Evolutionary conservation across 2,888 invertebrate genomes (phyloP), one percentile per base, ranked within the genome.

Genomic region (Dasysyrphus albostriatus): DNA sequence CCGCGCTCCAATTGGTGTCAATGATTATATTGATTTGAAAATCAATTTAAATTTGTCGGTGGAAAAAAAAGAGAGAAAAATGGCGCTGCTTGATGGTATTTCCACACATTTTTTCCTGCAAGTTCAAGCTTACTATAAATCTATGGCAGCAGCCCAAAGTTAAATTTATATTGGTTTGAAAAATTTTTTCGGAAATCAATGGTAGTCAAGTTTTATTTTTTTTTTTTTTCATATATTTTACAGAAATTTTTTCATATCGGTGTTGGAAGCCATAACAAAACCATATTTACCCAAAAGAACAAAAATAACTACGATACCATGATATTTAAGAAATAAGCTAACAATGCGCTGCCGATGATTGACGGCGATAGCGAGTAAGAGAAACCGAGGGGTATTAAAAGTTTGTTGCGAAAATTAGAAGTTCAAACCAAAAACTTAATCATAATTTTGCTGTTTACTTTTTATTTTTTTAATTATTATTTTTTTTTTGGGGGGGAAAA

Each of bases 1-100:
- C 75, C 80, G 80, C 83, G 84, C 80, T 84, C 84, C 81, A 84
- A 69, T 84, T 84, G 76, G 51, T 81, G 81, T 76, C 72, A 72
- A 80, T 76, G 70, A 75, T 80, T 80, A 65, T 65, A 72, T 65
- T 75, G 74, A 83, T 80, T 76, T 76, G 65, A 76, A 72, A 84
- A 80, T 84, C 75, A 70, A 75, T 83, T 83, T 76, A 65, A 83
- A 75, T 80, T 75, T 76, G 51, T 42, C 72, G 44, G 61, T 9
- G n/a, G 7, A 29, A 12, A 14, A 44, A 4, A 9, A 14, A 39
- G 44, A 10, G 14, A 10, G 8, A 51, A 9, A 24, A n/a, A 54
- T 54, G 37, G 51, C 29, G 47, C 49, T 49, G 67, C 12, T 67
- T 37, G 19, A 67, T 49, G 6, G 19, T 49, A 12, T 29, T 65